A percentile compares a stretch with the other conserved stretches of the same genome.
Conservation (phyloP, 2,113 vertebrate genomes). For the Tiliqua scincoides region DNA sequence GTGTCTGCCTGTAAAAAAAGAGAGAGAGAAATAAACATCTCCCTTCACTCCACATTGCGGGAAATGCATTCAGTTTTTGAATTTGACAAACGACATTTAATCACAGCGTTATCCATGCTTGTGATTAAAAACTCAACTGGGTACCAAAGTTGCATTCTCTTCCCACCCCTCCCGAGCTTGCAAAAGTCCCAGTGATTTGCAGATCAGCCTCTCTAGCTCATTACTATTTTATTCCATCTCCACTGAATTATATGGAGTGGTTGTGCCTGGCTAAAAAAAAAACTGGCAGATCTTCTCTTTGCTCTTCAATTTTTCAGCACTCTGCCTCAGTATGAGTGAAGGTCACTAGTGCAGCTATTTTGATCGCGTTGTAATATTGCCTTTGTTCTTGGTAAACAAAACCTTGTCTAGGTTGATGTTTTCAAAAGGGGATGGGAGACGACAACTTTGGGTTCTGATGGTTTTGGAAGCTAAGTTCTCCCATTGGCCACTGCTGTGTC, state of each 20-base stretch:
- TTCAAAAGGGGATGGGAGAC: not conserved
- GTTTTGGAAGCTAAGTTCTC: not conserved
- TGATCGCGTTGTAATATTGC: not conserved
- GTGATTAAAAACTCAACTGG: not conserved
- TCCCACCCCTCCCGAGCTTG: not conserved
- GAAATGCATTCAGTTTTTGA: not conserved
- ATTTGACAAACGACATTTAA: conserved; percentile 1
- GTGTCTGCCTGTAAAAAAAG: not conserved
- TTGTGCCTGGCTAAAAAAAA: conserved; percentile 46
- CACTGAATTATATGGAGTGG: conserved; percentile 4
- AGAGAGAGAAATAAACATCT: not conserved
- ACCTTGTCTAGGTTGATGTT: conserved; percentile 23
- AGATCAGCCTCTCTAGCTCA: not conserved
- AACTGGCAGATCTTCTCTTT: conserved; percentile 42
- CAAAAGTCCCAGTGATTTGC: conserved; percentile 14
- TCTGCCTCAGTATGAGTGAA: conserved; percentile 42
- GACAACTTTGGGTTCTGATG: not conserved
- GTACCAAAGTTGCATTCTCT: not conserved
- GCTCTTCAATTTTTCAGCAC: conserved; percentile 50
- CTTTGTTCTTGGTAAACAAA: conserved; percentile 25
- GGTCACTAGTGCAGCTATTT: conserved; percentile 31
- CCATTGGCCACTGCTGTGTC: no score
- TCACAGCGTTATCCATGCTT: not conserved
- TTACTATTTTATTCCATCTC: conserved; percentile 22
- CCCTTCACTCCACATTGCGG: not conserved